Evolutionary conservation across 2,797 vertebrate genomes (phyloP), one percentile per base, ranked within the genome.

Genomic region (Sebastes ruberrimus): DNA sequence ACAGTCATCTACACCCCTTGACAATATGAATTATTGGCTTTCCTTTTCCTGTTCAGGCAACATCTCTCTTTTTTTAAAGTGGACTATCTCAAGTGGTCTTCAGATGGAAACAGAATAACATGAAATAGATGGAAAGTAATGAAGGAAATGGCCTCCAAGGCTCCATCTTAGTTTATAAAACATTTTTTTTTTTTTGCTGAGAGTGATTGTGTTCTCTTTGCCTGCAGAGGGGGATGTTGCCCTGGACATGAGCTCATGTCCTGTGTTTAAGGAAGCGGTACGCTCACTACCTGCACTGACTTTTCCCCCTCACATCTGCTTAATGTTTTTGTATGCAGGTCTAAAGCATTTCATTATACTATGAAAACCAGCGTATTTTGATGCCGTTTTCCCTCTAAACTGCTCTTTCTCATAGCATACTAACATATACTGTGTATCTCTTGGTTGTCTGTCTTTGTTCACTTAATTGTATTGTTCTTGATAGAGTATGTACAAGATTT

Each of bases 181-280:
- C 61, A 81, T 30, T 7, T 75, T 89, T 88, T 82, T 82, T 86
- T 74, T 88, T 89, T 82, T 88, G 76, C 86, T 13, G 30, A 56
- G 72, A 73, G 68, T 86, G 87, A 87, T 93, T 89, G 86, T 92
- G 80, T 90, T 91, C 79, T 85, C 75, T 91, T 87, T 88, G 90
- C 95, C 96, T 96, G 95, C 92, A 96, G 96, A 96, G 95, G 96
- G 95, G 81, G 94, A 89, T 96, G 93, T 96, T 96, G 96, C 91
- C 94, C 93, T 94, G 90, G 87, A 93, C 92, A 95, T 95, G 85
- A 88, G 81, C 92, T 91, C 71, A 72, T 81, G 79, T 84, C 76
- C 68, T 91, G 79, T 89, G 85, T 90, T 86, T 76, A 77, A 86
- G 57, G 70, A 83, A 86, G 73, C n/a, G 14, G 25, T 75, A 74